A percentile compares a stretch with the other conserved stretches of the same genome.
phyloP scores from a whole-genome alignment of 2,113 vertebrate species.

The Pao palembangensis region DNA sequence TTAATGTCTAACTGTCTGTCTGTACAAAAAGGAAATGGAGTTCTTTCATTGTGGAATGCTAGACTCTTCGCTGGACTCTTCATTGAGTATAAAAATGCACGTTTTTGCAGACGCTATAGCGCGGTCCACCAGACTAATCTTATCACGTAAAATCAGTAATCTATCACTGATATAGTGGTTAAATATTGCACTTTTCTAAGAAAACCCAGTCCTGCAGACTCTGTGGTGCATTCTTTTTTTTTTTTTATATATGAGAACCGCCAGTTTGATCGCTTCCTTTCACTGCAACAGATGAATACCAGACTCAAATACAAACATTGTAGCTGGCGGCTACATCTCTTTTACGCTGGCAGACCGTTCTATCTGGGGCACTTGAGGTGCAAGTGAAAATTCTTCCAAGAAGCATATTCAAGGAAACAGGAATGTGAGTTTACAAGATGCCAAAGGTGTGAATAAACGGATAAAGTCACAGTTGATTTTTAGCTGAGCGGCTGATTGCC shows the following conservation, averaged over 20 bases:
- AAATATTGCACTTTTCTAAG: background rate
- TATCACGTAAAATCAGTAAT: background rate
- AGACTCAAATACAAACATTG: constrained; percentile 36
- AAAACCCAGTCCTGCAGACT: background rate
- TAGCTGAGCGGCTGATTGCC: constrained; percentile 28
- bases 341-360: constrained; percentile 35
- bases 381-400: constrained; percentile 50
- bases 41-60: too few species aligned
- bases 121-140: background rate
- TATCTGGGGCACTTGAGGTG: constrained; percentile 53
- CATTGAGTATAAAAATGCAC: too few species aligned
- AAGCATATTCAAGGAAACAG: constrained; percentile 50
- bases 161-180: background rate
- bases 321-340: constrained; percentile 38
- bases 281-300: constrained; percentile 29
- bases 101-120: background rate
- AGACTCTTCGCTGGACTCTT: too few species aligned
- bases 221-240: constrained; percentile 3
- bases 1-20: constrained; percentile 1
- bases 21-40: background rate
- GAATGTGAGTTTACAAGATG: constrained; percentile 33
- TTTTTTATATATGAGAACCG: constrained; percentile 4
- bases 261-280: constrained; percentile 26
- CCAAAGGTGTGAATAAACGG: constrained; percentile 40
- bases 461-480: constrained; percentile 31